phyloP scores from a whole-genome alignment of 2,888 invertebrate genomes.

The Volucella inflata region DNA sequence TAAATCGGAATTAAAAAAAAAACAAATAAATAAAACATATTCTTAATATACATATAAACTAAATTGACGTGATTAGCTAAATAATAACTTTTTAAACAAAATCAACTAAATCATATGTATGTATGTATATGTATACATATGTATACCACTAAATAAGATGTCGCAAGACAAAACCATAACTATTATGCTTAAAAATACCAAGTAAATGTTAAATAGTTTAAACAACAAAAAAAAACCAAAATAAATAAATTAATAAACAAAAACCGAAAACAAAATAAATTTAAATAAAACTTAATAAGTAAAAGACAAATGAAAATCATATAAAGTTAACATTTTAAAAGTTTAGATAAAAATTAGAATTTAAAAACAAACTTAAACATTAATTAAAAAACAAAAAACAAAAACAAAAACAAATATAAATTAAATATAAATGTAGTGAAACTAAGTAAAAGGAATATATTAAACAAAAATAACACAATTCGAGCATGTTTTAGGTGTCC shows the following conservation, averaged over 20 bases:
- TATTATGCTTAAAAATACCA: constrained; percentile 63
- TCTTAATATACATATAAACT: no score
- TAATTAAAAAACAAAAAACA: constrained; percentile 24
- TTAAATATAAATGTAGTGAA: constrained; percentile 46
- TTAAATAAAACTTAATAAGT: constrained; percentile 44
- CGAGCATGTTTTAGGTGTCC: constrained; percentile 39
- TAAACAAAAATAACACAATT: constrained; percentile 31
- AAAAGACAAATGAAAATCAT: constrained; percentile 70
- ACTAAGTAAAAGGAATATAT: constrained; percentile 50
- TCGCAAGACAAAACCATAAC: constrained; percentile 49
- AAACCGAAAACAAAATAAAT: constrained; percentile 19
- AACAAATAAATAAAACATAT: no score
- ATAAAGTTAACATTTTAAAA: constrained; percentile 77
- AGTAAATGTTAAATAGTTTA: constrained; percentile 62
- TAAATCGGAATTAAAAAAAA: no score
- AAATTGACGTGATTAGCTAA: constrained; percentile 1
- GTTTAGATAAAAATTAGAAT: constrained; percentile 78
- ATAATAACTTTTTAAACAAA: background rate
- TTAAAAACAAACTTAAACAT: constrained; percentile 57
- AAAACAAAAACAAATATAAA: constrained; percentile 8
- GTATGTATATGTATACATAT: constrained; percentile 17
- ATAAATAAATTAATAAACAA: no score
- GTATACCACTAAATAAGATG: constrained; percentile 44
- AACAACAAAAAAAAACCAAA: no score
- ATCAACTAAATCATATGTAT: background rate